Percentiles rank a stretch among this genome's conserved stretches.
Conservation (phyloP, 2,888 invertebrate species). For the Unio pictorum region DNA sequence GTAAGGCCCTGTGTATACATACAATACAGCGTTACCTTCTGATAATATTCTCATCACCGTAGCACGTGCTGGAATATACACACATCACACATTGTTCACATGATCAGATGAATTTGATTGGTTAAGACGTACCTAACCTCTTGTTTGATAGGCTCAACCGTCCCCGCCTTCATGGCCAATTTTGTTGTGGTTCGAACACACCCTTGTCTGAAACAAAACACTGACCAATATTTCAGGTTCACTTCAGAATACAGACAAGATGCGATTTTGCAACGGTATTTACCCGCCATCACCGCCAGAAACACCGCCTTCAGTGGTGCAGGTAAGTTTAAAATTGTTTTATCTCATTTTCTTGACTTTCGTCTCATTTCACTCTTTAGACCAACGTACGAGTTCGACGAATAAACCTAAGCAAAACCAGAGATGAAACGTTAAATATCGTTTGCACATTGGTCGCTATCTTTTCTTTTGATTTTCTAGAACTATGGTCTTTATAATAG, state of each 20-base stretch:
- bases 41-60: too few species aligned
- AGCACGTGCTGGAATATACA: too few species aligned
- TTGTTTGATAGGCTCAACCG: conserved; percentile 51
- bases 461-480: too few species aligned
- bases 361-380: too few species aligned
- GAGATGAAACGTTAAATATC: too few species aligned
- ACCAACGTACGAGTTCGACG: too few species aligned
- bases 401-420: too few species aligned
- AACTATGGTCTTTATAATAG: too few species aligned
- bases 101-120: conserved; percentile 51
- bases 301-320: conserved; percentile 28
- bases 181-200: conserved; percentile 31
- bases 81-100: conserved; percentile 49
- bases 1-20: too few species aligned
- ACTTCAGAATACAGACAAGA: neutral
- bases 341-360: too few species aligned
- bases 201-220: conserved; percentile 1
- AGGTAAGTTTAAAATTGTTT: conserved; percentile 22
- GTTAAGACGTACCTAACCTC: conserved; percentile 44
- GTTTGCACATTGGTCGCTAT: too few species aligned
- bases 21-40: too few species aligned
- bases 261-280: conserved; percentile 1
- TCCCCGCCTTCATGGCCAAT: conserved; percentile 52
- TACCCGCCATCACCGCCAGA: conserved; percentile 37
- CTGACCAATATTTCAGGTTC: neutral